Conservation (phyloP, 2,797 vertebrate species). For the Anguilla megastoma region DNA sequence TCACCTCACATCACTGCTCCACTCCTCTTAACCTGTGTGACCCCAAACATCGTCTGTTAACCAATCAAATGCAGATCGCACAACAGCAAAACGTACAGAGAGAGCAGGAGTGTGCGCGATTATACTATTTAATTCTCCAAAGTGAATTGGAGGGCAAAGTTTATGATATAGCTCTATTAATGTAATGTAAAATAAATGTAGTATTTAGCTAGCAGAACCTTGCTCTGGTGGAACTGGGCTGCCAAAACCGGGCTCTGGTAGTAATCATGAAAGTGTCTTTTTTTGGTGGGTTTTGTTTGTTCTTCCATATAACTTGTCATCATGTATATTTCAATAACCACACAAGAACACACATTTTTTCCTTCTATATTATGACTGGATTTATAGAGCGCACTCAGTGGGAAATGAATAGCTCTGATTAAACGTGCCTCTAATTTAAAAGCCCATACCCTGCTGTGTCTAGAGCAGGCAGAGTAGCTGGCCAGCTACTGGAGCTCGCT, state of each 20-base stretch:
- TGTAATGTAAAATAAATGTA: background rate
- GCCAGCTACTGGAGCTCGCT: background rate
- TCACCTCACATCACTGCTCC: slow-evolving; percentile 12
- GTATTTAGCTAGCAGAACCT: background rate
- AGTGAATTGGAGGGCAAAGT: background rate
- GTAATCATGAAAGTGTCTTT: background rate
- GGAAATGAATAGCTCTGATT: background rate
- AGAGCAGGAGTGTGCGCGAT: background rate
- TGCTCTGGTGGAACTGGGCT: background rate
- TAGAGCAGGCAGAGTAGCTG: background rate
- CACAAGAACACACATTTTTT: too few species aligned
- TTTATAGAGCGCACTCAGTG: background rate
- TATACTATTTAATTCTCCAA: background rate
- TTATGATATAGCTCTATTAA: background rate
- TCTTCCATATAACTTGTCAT: too few species aligned
- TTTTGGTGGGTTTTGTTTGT: too few species aligned
- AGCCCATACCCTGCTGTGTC: background rate
- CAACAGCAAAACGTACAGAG: background rate
- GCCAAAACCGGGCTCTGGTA: background rate
- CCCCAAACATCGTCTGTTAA: background rate
- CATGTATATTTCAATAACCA: too few species aligned
- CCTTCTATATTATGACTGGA: too few species aligned
- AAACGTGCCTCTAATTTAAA: background rate
- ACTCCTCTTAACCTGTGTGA: background rate
- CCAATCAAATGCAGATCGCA: background rate